Evolutionary conservation across 2,113 vertebrate species (phyloP), one percentile per base, ranked within the genome.

Genomic region (Puffinus mauretanicus): DNA sequence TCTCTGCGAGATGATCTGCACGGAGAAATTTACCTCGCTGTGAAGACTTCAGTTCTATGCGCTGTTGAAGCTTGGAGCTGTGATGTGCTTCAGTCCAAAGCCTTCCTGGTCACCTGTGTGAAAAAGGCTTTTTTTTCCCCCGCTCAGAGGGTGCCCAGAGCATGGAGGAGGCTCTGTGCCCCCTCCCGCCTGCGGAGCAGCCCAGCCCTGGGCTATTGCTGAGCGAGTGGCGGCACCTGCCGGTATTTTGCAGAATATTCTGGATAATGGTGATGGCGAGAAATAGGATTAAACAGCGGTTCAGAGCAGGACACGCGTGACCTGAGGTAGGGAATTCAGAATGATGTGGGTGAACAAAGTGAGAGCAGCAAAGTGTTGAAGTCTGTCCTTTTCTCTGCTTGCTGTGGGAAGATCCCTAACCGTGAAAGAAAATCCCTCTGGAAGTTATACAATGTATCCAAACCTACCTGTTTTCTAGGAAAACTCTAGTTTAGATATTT

Each of bases 141-240:
- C 0, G 5, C 19, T 34, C 19, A 11, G 46, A 49, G 19, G 19
- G 25, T 75, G 40, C 26, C 3, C 55, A 8, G 54, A 21, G 34
- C 32, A 7, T 0, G 11, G n/a, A 44, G 54, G 19, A 25, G 22
- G n/a, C 20, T 69, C 76, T 1, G 11, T 16, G 71, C 18, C 38
- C 2, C 5, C 36, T 34, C 24, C 79, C 15, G 65, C 75, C 54
- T 8, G 7, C 3, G 2, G 40, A 75, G 20, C 64, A 47, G 73
- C 81, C 52, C 47, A 11, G 82, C 55, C 55, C 52, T 10, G 69
- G 9, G 52, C 52, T 19, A 96, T 96, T 71, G 92, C 73, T 95
- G 9, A 57, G 94, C 65, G 36, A 69, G 52, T 84, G 94, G 97
- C 91, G 94, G 94, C 95, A 83, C 88, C 96, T 96, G 94, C 91